These are phyloP conservation scores for Hemaris fuciformis DNA, from an alignment of 2,888 invertebrate genomes.

Conservation along the genomic window DNA sequence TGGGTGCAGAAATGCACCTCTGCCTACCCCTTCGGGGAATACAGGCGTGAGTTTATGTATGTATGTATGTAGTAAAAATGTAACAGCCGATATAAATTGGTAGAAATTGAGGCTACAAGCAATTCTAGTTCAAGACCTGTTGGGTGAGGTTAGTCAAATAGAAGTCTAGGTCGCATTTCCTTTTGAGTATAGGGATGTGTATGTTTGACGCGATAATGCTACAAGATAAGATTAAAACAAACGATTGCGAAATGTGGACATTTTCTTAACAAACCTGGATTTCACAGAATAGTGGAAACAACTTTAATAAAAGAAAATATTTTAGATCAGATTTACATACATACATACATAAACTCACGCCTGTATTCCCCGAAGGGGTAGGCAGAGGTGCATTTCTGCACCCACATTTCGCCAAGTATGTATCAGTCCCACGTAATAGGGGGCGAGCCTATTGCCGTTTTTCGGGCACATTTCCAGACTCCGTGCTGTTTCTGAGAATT, in stretches of 20 bases:
- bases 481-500: too few relatives aligned
- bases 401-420: too few relatives aligned
- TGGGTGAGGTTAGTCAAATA: background rate
- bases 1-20: too few relatives aligned
- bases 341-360: too few relatives aligned
- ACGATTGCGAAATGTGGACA: background rate
- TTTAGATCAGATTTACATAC: too few relatives aligned
- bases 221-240: background rate
- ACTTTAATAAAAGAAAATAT: background rate
- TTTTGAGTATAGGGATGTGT: conserved; percentile 12
- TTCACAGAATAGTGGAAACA: conserved; percentile 1
- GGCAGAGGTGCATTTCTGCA: too few relatives aligned
- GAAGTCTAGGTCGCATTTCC: background rate
- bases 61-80: background rate
- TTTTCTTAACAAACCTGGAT: background rate
- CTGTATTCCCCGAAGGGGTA: too few relatives aligned
- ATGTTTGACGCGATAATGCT: conserved; percentile 12
- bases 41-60: too few relatives aligned
- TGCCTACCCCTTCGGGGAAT: too few relatives aligned
- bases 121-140: background rate
- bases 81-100: background rate
- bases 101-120: background rate
- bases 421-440: too few relatives aligned
- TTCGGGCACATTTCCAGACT: too few relatives aligned
- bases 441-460: too few relatives aligned